Evolutionary conservation across 1,140 invertebrate genomes (phyloP).

Genomic region (Megalopta genalis): DNA sequence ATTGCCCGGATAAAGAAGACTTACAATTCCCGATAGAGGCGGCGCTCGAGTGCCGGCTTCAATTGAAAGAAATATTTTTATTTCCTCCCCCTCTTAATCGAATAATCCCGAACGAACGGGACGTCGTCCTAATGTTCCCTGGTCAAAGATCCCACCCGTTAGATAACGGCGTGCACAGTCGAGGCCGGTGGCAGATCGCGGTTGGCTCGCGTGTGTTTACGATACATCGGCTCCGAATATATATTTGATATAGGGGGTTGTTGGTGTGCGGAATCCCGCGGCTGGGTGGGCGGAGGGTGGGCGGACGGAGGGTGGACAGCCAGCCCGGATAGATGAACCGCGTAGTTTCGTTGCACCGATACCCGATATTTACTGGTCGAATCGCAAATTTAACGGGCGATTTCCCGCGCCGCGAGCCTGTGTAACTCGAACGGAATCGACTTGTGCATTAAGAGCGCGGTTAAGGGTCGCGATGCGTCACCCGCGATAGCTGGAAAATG

Average conservation of each 20-base stretch:
- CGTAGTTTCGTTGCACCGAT: constrained; percentile 32
- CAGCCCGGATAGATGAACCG: constrained; percentile 3
- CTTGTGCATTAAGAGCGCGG: constrained; percentile 17
- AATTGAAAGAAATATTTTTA: neutral
- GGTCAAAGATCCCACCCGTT: neutral
- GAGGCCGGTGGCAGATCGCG: neutral
- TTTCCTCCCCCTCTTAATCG: neutral
- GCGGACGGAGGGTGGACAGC: neutral
- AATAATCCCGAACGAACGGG: neutral
- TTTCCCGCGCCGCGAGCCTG: constrained; percentile 5
- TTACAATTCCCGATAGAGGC: no score
- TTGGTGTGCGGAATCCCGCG: neutral
- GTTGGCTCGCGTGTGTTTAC: constrained; percentile 31
- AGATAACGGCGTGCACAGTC: neutral
- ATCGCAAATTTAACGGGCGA: constrained; percentile 42
- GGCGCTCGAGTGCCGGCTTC: neutral
- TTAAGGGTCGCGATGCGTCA: constrained; percentile 18
- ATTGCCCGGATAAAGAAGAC: no score
- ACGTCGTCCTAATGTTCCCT: neutral
- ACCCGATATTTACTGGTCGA: constrained; percentile 35
- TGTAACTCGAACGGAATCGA: constrained; percentile 15
- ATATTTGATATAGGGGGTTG: constrained; percentile 21
- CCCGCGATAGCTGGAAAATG: neutral
- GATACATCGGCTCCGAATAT: constrained; percentile 5
- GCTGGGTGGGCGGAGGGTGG: no score